Base-by-base conservation (phyloP, 1,140 invertebrate species). In the Panagrolaimus sp. region DNA sequence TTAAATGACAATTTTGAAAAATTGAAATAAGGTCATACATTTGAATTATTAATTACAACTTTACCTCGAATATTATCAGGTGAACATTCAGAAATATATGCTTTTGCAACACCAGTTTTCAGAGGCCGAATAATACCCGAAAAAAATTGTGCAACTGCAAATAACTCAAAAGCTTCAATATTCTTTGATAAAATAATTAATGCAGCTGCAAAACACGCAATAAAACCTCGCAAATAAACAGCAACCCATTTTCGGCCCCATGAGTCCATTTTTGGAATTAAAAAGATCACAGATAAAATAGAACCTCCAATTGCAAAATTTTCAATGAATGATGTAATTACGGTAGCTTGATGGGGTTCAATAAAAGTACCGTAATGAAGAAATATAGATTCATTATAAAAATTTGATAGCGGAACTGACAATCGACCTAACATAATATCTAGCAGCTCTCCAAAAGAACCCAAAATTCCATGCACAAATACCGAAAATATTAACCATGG, bases 341-440 rank as follows among this genome's bases (percentile, higher is more conserved):
- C 31, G 31, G 31, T 38, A 57, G 27, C 51, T 11, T 27, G 20
- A 57, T 20, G 20, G 27, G 20, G 20, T 11, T 57, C 27, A 11
- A 57, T 25, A 16, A 20, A 25, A 16, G 27, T 57, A 16, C 27
- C 51, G 27, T 57, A 57, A 16, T 57, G 51, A 57, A 57, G 51
- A 4, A 13, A 11, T 11, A 57, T 57, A 57, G 51, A 57, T 57
- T 57, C 20, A 57, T 57, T 57, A 57, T 57, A 57, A 57, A 57
- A 57, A 11, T 20, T 11, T 20, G 51, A 20, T 27, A 57, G n/a
- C 8, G 51, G 51, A 25, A 57, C 27, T 20, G 20, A 13, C 3
- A 57, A 5, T 57, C 51, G 20, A 20, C 11, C 20, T 11, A 57
- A 11, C 20, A 57, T 27, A 20, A 57, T 11, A 57, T 57, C 51